These are phyloP conservation scores for Mechanitis messenoides DNA, from an alignment of 2,888 invertebrate species.

Conservation along the genomic window DNA sequence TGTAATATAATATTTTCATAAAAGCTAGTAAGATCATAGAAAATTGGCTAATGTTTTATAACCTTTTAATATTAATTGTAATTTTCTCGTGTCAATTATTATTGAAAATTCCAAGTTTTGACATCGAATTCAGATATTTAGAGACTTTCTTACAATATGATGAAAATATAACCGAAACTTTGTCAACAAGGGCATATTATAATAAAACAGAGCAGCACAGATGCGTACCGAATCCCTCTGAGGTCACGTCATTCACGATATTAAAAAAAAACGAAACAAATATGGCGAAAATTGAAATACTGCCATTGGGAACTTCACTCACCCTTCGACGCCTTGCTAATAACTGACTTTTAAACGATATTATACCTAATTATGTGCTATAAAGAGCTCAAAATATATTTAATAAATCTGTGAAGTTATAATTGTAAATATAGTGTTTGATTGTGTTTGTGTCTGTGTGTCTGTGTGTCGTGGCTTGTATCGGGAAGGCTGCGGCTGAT, in stretches of 20 bases:
- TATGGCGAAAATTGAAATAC: constrained; percentile 54
- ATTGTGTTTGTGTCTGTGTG: constrained; percentile 1
- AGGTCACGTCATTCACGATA: constrained; percentile 52
- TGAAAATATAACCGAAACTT: constrained; percentile 19
- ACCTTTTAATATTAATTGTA: too few species aligned
- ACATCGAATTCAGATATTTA: too few species aligned
- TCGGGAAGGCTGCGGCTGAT: neutral
- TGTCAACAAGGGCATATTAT: constrained; percentile 36
- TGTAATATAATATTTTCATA: too few species aligned
- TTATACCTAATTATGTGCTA: constrained; percentile 28
- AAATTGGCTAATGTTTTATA: too few species aligned
- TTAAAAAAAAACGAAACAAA: constrained; percentile 52
- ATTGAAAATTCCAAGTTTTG: too few species aligned
- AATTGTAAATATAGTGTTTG: neutral
- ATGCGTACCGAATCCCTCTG: constrained; percentile 53
- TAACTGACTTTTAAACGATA: constrained; percentile 26
- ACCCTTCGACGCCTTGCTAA: constrained; percentile 32
- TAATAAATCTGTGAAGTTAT: neutral
- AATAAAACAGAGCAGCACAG: constrained; percentile 49
- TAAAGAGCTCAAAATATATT: constrained; percentile 15
- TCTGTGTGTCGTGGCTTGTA: neutral
- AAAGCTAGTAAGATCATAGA: too few species aligned
- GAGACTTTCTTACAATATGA: too few species aligned
- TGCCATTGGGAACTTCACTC: constrained; percentile 41
- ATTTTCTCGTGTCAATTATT: neutral